Percentiles rank a stretch among this genome's conserved stretches.
Evolutionary conservation across 2,888 invertebrate species (phyloP).

Genomic region (Tipula unca): DNA sequence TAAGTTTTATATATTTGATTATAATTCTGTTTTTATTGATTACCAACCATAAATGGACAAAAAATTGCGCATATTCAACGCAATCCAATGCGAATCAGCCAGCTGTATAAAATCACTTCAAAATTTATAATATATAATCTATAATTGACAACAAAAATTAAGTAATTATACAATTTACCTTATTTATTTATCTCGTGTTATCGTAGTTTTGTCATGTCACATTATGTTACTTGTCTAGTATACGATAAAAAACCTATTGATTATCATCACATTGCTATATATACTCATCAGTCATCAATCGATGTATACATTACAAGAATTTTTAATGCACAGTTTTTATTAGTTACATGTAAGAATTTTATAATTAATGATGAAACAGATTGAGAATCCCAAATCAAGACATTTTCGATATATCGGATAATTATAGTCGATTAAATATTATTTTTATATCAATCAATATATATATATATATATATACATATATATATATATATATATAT

Average conservation of each 20-base stretch:
- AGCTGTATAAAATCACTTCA: neutral
- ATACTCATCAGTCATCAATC: constrained; percentile 2
- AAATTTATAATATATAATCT: too few species aligned
- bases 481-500: too few species aligned
- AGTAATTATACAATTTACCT: constrained; percentile 14
- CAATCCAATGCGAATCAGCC: neutral
- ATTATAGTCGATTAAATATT: neutral
- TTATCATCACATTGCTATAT: neutral
- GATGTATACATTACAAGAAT: neutral
- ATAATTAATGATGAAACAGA: neutral
- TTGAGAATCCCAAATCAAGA: neutral
- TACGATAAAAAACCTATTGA: neutral
- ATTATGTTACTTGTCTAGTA: neutral
- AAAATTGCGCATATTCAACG: neutral
- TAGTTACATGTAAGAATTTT: neutral
- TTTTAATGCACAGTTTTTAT: neutral
- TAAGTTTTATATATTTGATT: neutral
- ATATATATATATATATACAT: too few species aligned
- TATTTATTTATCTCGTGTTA: neutral
- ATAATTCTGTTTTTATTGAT: neutral
- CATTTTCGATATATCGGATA: neutral
- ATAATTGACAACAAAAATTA: constrained; percentile 8
- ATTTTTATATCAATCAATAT: neutral
- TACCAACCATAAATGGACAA: neutral
- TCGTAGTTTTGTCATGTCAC: neutral